Evolutionary conservation across 2,113 vertebrate species (phyloP).

Genomic region (Ancistrus triradiatus): DNA sequence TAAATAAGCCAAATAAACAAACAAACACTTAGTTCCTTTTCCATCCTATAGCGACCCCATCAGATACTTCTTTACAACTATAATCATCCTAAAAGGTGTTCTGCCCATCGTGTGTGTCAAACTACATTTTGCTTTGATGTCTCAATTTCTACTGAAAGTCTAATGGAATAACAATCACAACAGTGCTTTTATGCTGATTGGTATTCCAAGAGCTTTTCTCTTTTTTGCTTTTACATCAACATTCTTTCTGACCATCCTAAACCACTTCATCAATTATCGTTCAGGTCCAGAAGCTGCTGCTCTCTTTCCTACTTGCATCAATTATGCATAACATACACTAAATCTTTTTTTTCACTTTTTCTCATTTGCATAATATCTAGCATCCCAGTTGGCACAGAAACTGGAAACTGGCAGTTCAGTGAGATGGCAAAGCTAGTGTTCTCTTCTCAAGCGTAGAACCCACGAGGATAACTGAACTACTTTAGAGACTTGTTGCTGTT

Average conservation of each 20-base stretch:
- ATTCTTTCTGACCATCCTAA: slow-evolving; percentile 23
- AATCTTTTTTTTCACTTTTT: slow-evolving; percentile 44
- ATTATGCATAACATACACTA: slow-evolving; percentile 62
- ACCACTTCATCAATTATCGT: slow-evolving; percentile 42
- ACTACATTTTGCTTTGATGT: too few species aligned
- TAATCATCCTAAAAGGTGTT: too few species aligned
- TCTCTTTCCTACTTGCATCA: slow-evolving; percentile 47
- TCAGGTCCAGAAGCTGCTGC: slow-evolving; percentile 20
- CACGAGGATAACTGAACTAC: neutral
- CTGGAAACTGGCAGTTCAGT: slow-evolving; percentile 19
- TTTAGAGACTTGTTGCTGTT: neutral
- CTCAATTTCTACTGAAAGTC: too few species aligned
- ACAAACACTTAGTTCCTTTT: too few species aligned
- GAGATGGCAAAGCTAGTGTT: slow-evolving; percentile 23
- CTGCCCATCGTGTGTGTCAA: neutral
- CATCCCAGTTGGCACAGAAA: slow-evolving; percentile 47
- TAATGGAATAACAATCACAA: too few species aligned
- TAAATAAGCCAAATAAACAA: too few species aligned
- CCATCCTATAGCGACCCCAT: too few species aligned
- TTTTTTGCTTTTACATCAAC: slow-evolving; percentile 14
- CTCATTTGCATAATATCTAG: slow-evolving; percentile 56
- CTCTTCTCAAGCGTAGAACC: slow-evolving; percentile 16
- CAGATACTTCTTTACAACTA: too few species aligned
- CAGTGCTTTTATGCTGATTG: too few species aligned
- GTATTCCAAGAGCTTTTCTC: slow-evolving; percentile 28